A percentile compares a stretch with the other conserved stretches of the same genome.
phyloP scores from a whole-genome alignment of 37 sponge, comb jelly and placozoan genomes.

The Amphimedon queenslandica region DNA sequence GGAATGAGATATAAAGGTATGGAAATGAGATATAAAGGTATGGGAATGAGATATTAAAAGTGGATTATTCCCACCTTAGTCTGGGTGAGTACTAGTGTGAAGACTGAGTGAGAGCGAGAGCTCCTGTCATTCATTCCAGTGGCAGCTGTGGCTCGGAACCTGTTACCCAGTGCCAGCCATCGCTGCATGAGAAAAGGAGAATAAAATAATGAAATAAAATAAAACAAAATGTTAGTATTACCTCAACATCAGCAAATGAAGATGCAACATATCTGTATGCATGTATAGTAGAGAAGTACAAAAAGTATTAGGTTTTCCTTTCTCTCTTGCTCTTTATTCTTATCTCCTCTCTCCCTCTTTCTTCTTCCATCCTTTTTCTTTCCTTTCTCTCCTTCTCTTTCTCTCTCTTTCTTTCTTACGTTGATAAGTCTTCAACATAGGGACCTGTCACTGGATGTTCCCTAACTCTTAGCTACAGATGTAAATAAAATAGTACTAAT shows the following conservation, averaged over 20 bases:
- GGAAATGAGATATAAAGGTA: not conserved
- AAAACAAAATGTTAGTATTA: not conserved
- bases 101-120: constrained; percentile 84
- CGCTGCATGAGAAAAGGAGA: constrained; percentile 16
- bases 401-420: constrained; percentile 20
- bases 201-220: too few relatives aligned
- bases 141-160: constrained; percentile 84
- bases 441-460: constrained; percentile 88
- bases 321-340: too few relatives aligned
- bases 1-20: too few relatives aligned
- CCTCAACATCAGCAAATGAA: constrained; percentile 73
- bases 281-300: too few relatives aligned
- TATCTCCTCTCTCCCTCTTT: too few relatives aligned
- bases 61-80: constrained; percentile 15
- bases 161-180: constrained; percentile 83
- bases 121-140: constrained; percentile 91
- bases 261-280: constrained; percentile 72
- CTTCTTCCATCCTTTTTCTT: too few relatives aligned
- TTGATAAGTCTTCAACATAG: constrained; percentile 81
- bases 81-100: constrained; percentile 77
- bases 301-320: too few relatives aligned
- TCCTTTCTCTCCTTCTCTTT: too few relatives aligned
- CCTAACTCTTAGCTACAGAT: constrained; percentile 73
- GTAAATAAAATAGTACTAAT: not conserved
- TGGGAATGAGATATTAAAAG: too few relatives aligned